Evolutionary conservation across 2,113 vertebrate genomes (phyloP).

Genomic region (Columba livia): DNA sequence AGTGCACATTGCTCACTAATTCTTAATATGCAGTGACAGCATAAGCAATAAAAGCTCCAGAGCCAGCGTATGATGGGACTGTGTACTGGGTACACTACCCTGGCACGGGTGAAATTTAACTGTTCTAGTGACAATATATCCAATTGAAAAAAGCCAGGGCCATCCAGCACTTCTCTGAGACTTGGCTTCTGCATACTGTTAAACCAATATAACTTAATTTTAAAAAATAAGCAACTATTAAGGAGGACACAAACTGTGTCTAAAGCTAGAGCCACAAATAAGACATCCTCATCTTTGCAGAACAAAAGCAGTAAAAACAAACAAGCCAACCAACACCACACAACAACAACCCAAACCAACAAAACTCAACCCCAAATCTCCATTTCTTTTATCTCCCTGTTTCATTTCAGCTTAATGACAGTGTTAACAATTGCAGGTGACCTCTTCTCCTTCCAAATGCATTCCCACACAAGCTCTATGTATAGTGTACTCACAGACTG

Average conservation of each 20-base stretch:
- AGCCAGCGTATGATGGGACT: not conserved
- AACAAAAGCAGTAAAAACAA: not conserved
- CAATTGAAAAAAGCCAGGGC: not conserved
- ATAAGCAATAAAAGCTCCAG: not conserved
- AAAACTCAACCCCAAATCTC: not conserved
- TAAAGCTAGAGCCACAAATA: not conserved
- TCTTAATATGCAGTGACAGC: constrained; percentile 7
- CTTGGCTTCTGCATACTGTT: not conserved
- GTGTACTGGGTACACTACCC: not conserved
- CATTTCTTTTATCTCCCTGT: not conserved
- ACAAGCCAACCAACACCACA: not conserved
- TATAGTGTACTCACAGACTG: not conserved
- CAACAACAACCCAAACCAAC: not conserved
- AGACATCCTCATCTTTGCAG: not conserved
- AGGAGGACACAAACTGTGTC: not conserved
- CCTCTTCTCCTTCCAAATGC: not conserved
- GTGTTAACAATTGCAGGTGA: not conserved
- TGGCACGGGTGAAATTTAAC: not conserved
- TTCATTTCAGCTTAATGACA: not conserved
- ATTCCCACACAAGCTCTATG: not conserved
- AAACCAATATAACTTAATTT: not conserved
- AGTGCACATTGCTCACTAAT: not conserved
- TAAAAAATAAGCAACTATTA: not conserved
- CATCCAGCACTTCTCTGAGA: not conserved
- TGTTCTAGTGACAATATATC: not conserved